Base-by-base conservation (phyloP, 2,888 invertebrate genomes). In the Noctua comes region DNA sequence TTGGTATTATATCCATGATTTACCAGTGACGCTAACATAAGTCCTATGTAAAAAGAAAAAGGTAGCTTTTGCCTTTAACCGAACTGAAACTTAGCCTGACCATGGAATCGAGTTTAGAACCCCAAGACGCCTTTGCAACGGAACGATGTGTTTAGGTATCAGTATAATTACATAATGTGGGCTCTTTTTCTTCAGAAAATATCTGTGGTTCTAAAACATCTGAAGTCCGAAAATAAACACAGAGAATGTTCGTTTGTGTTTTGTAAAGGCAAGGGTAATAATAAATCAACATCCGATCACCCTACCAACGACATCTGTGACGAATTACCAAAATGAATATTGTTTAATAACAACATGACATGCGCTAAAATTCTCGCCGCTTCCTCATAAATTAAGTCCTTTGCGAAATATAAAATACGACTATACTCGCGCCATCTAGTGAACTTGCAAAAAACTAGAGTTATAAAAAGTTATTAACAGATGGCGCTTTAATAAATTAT, bases 251-350 rank as follows among this genome's bases (percentile, higher is more conserved):
- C 18, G n/a, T 2, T 1, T 10, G 48, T 76, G 24, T 76, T 76
- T 77, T 40, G 3, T 24, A 27, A 48, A 76, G 8, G 24, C 24
- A 57, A 43, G 13, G 27, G 36, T 57, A n/a, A 51, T 21, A 27
- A 11, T 54, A 24, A 62, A 51, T 43, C 24, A 16, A 68, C 21
- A 79, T 46, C 18, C 18, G 4, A 48, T 48, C 13, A 40, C 24
- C 13, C 43, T 8, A 0, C 70, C 77, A 78, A 71, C 87, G 89
- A 85, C 88, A 88, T 88, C 89, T 88, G 31, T 80, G 40, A 43
- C 31, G 7, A 13, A 66, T 46, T 80, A 40, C 7, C 27, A 10
- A 77, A 75, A 82, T 77, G 66, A 81, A 57, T 80, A 18, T 68
- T 69, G 27, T 80, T 73, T 68, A 87, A 40, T 62, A 73, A 65